Conservation (phyloP, 2,797 vertebrate species). For the Tragopan temminckii region DNA sequence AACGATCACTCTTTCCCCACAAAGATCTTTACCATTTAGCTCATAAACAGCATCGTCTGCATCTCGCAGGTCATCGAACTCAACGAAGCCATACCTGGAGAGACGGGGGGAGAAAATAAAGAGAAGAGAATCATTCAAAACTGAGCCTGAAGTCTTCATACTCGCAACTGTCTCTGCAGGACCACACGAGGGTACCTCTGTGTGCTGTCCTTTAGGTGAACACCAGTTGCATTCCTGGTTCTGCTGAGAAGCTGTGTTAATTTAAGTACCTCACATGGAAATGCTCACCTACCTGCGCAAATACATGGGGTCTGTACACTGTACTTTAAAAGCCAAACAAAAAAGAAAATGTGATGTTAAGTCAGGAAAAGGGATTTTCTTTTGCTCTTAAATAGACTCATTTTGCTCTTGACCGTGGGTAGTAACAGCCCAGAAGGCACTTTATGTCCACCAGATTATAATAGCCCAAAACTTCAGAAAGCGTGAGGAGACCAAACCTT, state of each 20-base stretch:
- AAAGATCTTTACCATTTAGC: slow-evolving; percentile 96
- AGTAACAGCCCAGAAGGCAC: background rate
- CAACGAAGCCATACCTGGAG: slow-evolving; percentile 94
- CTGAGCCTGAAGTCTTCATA: accelerated
- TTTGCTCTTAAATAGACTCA: background rate
- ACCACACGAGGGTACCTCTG: no score
- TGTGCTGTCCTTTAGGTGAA: no score
- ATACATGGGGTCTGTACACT: no score
- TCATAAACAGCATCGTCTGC: slow-evolving; percentile 97
- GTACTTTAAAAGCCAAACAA: background rate
- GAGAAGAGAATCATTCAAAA: background rate
- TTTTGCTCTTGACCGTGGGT: background rate
- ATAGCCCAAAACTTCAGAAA: background rate
- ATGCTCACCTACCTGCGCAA: background rate
- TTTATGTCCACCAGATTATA: accelerated
- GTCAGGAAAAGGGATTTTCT: background rate
- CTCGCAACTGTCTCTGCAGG: background rate
- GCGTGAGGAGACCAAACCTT: accelerated
- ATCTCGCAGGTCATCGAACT: slow-evolving; percentile 96
- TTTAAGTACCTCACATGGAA: background rate
- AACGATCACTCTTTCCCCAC: slow-evolving; percentile 95
- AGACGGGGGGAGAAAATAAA: background rate
- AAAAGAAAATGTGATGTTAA: background rate
- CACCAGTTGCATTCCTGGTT: background rate
- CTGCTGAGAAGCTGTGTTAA: background rate